Evolutionary conservation across 2,113 vertebrate species (phyloP).

Genomic region (Chaetura pelagica): DNA sequence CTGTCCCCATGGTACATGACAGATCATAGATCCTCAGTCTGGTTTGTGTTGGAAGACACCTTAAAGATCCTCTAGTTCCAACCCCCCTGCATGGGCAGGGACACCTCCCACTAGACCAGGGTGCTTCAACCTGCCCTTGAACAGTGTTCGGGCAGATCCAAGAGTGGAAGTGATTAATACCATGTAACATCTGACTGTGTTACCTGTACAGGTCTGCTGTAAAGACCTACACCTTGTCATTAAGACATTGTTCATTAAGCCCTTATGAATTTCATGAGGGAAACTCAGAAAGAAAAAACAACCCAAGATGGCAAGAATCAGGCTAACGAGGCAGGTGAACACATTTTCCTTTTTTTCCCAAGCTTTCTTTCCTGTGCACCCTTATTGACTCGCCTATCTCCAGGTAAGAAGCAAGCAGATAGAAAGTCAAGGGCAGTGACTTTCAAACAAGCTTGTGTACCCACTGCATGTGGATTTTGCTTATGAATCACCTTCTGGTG

Average conservation of each 20-base stretch:
- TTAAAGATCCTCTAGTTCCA: too few relatives aligned
- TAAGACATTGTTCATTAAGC: background rate
- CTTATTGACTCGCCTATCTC: background rate
- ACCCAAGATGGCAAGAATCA: background rate
- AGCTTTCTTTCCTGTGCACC: background rate
- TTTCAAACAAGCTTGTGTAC: background rate
- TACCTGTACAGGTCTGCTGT: background rate
- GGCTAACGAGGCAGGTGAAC: background rate
- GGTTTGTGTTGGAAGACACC: too few relatives aligned
- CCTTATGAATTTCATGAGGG: background rate
- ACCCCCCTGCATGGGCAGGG: too few relatives aligned
- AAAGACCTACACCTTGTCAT: background rate
- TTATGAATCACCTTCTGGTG: slow-evolving; percentile 16
- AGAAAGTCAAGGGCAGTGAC: background rate
- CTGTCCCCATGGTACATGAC: background rate
- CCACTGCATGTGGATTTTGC: background rate
- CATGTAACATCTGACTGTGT: background rate
- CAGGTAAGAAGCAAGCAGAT: background rate
- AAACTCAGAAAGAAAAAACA: background rate
- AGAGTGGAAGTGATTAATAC: background rate
- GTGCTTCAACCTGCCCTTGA: too few relatives aligned
- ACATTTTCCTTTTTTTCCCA: background rate
- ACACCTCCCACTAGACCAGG: too few relatives aligned
- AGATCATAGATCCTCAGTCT: too few relatives aligned
- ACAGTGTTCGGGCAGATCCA: too few relatives aligned